Percentiles rank a stretch among this genome's conserved stretches.
Evolutionary conservation across 2,797 vertebrate species (phyloP).

Genomic region (Sebastolobus altivelis): DNA sequence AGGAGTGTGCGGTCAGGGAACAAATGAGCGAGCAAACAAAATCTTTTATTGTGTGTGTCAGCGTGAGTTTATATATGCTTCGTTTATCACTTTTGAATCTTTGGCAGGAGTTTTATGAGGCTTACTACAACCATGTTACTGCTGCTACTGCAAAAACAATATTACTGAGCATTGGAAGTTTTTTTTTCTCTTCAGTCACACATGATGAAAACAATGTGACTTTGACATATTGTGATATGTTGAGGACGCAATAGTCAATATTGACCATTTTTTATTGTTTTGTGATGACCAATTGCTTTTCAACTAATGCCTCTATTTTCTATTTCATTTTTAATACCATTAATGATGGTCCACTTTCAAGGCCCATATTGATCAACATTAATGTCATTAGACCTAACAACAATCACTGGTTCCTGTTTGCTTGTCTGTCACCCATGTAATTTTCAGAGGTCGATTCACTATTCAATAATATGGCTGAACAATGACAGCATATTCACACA

Average conservation of each 20-base stretch:
- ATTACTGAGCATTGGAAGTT: background rate
- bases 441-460: background rate
- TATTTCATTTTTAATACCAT: background rate
- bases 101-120: constrained; percentile 16
- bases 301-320: background rate
- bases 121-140: background rate
- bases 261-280: background rate
- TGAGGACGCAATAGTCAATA: no score
- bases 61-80: constrained; percentile 22
- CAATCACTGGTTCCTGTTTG: background rate
- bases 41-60: constrained; percentile 31
- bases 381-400: background rate
- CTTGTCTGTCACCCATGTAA: background rate
- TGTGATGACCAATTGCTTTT: background rate
- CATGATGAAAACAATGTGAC: background rate
- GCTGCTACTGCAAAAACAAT: background rate
- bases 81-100: constrained; percentile 20
- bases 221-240: constrained; percentile 5
- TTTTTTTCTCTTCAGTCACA: background rate
- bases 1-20: constrained; percentile 56
- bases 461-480: background rate
- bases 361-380: background rate
- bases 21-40: constrained; percentile 51
- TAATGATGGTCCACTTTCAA: background rate
- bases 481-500: no score